A percentile compares a stretch with the other conserved stretches of the same genome.
Evolutionary conservation across 2,113 vertebrate species (phyloP).

Genomic region (Petroica traversi): DNA sequence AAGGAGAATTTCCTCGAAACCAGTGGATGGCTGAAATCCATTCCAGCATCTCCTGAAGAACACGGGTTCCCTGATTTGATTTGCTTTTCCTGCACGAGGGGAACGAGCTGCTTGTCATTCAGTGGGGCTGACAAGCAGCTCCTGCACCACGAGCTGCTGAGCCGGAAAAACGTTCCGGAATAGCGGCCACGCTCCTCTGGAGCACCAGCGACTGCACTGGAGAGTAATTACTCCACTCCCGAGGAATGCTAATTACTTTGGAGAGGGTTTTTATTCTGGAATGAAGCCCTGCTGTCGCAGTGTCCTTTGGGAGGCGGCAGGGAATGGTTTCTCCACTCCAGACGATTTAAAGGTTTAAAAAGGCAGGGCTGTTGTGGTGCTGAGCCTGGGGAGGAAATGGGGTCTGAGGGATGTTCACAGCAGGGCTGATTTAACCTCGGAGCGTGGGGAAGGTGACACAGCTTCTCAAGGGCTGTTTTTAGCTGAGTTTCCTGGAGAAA

Average conservation of each 20-base stretch:
- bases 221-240: neutral
- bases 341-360: neutral
- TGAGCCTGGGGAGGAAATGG: neutral
- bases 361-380: neutral
- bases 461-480: neutral
- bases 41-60: neutral
- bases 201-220: neutral
- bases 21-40: neutral
- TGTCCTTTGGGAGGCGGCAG: neutral
- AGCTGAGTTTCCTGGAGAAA: neutral
- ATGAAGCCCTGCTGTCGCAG: neutral
- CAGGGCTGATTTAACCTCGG: neutral
- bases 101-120: neutral
- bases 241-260: conserved; percentile 25
- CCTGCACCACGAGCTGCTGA: neutral
- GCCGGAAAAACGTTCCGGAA: neutral
- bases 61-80: neutral
- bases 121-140: neutral
- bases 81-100: neutral
- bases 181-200: neutral
- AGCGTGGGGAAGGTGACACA: accelerated
- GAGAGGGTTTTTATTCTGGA: neutral
- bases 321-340: neutral
- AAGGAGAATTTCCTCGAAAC: neutral
- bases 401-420: neutral